Evolutionary conservation across 1,140 invertebrate genomes (phyloP).

Genomic region (Cherax destructor): DNA sequence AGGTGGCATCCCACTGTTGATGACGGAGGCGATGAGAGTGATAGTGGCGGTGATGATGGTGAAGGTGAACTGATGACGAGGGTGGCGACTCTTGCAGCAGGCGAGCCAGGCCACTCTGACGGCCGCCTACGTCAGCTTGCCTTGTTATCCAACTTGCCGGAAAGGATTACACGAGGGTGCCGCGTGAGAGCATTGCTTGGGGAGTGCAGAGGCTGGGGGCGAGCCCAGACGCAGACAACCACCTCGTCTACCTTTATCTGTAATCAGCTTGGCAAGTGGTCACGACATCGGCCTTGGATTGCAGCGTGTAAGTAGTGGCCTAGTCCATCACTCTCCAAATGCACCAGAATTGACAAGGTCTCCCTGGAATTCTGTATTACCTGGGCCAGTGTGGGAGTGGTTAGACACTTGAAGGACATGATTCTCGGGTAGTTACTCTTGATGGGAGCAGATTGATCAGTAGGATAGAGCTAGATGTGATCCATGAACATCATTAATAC

Average conservation of each 20-base stretch:
- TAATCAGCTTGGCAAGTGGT: slow-evolving; percentile 30
- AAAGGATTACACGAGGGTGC: slow-evolving; percentile 3
- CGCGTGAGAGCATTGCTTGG: neutral
- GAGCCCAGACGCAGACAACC: slow-evolving; percentile 2
- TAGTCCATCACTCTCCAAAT: slow-evolving; percentile 18
- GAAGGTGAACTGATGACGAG: slow-evolving; percentile 1
- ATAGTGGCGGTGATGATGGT: neutral
- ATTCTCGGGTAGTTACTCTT: too few relatives aligned
- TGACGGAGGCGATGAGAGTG: neutral
- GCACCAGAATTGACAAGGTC: neutral
- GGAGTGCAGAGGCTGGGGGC: neutral
- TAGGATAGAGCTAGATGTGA: too few relatives aligned
- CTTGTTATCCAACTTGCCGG: slow-evolving; percentile 27
- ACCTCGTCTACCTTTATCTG: slow-evolving; percentile 21
- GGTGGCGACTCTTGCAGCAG: neutral
- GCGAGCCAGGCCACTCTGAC: too few relatives aligned
- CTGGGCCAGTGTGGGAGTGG: neutral
- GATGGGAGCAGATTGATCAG: too few relatives aligned
- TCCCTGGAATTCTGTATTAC: neutral
- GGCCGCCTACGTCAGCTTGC: neutral
- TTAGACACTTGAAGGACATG: neutral
- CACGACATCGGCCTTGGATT: slow-evolving; percentile 24
- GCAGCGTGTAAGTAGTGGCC: slow-evolving; percentile 36
- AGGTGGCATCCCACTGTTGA: neutral
- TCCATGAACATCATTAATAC: too few relatives aligned